These are phyloP conservation scores for Trichonephila inaurata DNA, from an alignment of 1,140 invertebrate species.

Conservation along the genomic window DNA sequence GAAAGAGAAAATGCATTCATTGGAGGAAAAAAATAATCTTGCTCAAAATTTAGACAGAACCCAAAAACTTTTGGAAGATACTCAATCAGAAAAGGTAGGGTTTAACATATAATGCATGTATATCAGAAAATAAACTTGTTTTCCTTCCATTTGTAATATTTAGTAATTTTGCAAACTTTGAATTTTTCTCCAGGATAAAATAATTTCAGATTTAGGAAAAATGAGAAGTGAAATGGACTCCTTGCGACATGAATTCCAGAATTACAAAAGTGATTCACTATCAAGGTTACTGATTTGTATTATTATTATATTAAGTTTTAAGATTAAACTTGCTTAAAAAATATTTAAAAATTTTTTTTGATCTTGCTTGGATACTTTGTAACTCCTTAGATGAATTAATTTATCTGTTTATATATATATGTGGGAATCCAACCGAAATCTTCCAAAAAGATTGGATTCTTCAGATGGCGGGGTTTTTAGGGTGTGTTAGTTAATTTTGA, in stretches of 20 bases:
- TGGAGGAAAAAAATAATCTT: slow-evolving; percentile 98
- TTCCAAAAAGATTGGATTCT: too few species aligned
- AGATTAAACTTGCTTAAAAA: too few species aligned
- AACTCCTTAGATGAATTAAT: too few species aligned
- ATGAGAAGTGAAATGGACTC: slow-evolving; percentile 93
- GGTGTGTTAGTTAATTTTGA: too few species aligned
- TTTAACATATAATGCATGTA: neutral
- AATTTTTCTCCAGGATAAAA: slow-evolving; percentile 84
- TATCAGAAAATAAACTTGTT: neutral
- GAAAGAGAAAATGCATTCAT: slow-evolving; percentile 98
- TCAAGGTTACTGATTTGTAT: slow-evolving; percentile 51
- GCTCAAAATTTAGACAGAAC: slow-evolving; percentile 97
- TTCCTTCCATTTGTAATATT: neutral
- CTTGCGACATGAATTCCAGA: slow-evolving; percentile 84
- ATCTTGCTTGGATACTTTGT: too few species aligned
- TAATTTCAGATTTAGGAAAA: slow-evolving; percentile 93
- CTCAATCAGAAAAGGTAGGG: slow-evolving; percentile 92
- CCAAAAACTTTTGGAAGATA: slow-evolving; percentile 95
- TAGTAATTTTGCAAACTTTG: neutral
- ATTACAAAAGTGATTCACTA: slow-evolving; percentile 76
- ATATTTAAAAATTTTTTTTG: too few species aligned
- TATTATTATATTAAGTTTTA: neutral
- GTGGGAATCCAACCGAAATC: too few species aligned
- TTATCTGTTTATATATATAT: too few species aligned
- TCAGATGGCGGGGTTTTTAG: too few species aligned